Base-by-base conservation (phyloP, 2,797 vertebrate species). In the Sardinella longiceps region DNA sequence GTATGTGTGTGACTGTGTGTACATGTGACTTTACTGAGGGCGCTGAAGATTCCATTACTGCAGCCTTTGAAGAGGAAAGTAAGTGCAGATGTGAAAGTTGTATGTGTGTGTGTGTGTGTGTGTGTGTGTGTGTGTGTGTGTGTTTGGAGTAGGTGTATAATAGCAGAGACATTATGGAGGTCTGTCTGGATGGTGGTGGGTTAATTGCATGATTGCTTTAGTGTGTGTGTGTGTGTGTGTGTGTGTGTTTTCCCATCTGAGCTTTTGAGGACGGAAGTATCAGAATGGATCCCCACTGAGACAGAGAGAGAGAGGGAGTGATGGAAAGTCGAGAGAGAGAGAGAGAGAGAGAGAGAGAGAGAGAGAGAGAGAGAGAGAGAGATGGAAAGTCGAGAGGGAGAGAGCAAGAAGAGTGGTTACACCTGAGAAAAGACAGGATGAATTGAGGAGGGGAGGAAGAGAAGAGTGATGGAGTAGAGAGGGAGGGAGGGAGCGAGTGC, bases 381-480 rank as follows among this genome's bases (percentile, higher is more conserved):
- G 43, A 43, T 43, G 43, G 43, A 43, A 43, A 43, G 43, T 43
- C 43, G 60, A 33, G 10, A 66, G 60, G 14, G 28, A 66, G 33
- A 37, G 5, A 74, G 66, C 37, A 18, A 74, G 30, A 74, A 74
- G 30, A 74, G 30, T 1, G 83, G 83, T 14, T 70, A 70, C n/a
- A 63, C 58, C 58, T 63, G 25, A 63, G 33, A 74, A 15, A 74
- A 74, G 30, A 14, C 0, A 45, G 80, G 81, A 83, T 84, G 23
- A 11, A 70, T 39, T 82, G 81, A 20, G 25, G 39, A 10, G 30
- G 48, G 58, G 80, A 87, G 81, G 81, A 48, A 84, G 83, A 88
- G 66, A 33, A 74, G 66, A 33, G 30, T 74, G 66, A 74, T 74
- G 66, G 66, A 70, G 66, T 74, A 74, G 33, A 56, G 66, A 1